Evolutionary conservation across 2,797 vertebrate species (phyloP).

Genomic region (Stomatorhinus walkeri): DNA sequence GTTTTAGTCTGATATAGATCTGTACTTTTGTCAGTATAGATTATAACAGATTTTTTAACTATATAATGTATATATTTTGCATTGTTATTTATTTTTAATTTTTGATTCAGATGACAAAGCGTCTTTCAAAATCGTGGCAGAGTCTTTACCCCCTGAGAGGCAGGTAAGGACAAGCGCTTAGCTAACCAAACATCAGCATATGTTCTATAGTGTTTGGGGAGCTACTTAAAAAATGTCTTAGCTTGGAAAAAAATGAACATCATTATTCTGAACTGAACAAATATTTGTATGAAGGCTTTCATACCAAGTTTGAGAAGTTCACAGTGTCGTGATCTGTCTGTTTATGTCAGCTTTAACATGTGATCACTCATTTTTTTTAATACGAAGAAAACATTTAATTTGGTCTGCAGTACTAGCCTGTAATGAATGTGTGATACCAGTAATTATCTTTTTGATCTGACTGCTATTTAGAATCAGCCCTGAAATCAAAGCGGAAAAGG

Average conservation of each 20-base stretch:
- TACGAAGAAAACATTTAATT: not conserved
- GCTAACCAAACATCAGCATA: not conserved
- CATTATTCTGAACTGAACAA: not conserved
- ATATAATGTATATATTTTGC: not conserved
- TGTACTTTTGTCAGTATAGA: not conserved
- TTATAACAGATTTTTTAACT: not conserved
- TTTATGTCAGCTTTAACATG: not conserved
- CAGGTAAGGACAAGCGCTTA: constrained; percentile 33
- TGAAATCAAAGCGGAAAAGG: not conserved
- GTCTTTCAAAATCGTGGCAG: constrained; percentile 22
- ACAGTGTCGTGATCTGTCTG: not conserved
- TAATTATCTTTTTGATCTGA: not conserved
- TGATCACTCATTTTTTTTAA: not conserved
- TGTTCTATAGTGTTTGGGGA: not conserved
- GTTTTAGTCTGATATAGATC: not conserved
- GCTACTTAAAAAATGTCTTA: not conserved
- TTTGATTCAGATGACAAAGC: constrained; percentile 39
- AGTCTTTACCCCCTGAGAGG: constrained; percentile 26
- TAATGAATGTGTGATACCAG: not conserved
- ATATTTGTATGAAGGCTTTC: not conserved
- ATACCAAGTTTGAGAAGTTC: not conserved
- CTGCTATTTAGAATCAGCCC: not conserved
- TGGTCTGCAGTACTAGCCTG: not conserved
- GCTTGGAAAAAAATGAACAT: not conserved
- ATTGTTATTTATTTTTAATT: not conserved